A percentile compares a stretch with the other conserved stretches of the same genome.
These are phyloP conservation scores for Drosophila prostipennis DNA, from an alignment of 2,888 invertebrate genomes.

Conservation along the genomic window DNA sequence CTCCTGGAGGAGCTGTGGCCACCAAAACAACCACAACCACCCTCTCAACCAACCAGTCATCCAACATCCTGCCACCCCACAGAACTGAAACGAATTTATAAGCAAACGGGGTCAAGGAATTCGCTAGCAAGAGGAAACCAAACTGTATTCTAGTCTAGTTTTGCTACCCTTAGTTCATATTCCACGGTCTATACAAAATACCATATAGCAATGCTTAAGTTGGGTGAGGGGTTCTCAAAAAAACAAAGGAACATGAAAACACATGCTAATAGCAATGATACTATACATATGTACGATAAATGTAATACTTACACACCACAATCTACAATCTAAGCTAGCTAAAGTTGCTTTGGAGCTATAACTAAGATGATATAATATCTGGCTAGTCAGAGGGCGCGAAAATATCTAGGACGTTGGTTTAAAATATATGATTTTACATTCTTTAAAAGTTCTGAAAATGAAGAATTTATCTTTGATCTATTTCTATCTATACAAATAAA, in stretches of 20 bases:
- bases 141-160: slow-evolving; percentile 71
- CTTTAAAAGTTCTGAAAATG: no score
- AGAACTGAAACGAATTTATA: slow-evolving; percentile 85
- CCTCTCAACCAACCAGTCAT: slow-evolving; percentile 31
- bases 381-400: slow-evolving; percentile 3
- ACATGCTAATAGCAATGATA: slow-evolving; percentile 30
- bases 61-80: slow-evolving; percentile 74
- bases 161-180: slow-evolving; percentile 34
- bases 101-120: slow-evolving; percentile 39
- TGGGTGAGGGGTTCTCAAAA: slow-evolving; percentile 10
- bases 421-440: neutral
- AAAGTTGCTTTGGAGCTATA: slow-evolving; percentile 29
- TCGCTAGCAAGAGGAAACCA: slow-evolving; percentile 47
- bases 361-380: slow-evolving; percentile 14
- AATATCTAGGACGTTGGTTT: neutral
- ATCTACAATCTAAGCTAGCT: slow-evolving; percentile 34
- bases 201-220: slow-evolving; percentile 38
- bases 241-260: neutral
- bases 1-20: slow-evolving; percentile 60
- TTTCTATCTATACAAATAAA: no score
- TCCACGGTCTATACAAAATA: slow-evolving; percentile 10
- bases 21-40: slow-evolving; percentile 31
- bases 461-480: no score
- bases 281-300: slow-evolving; percentile 49
- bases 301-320: slow-evolving; percentile 20